A percentile compares a stretch with the other conserved stretches of the same genome.
Evolutionary conservation across 1,140 invertebrate genomes (phyloP).

Genomic region (Metopolophium dirhodum): DNA sequence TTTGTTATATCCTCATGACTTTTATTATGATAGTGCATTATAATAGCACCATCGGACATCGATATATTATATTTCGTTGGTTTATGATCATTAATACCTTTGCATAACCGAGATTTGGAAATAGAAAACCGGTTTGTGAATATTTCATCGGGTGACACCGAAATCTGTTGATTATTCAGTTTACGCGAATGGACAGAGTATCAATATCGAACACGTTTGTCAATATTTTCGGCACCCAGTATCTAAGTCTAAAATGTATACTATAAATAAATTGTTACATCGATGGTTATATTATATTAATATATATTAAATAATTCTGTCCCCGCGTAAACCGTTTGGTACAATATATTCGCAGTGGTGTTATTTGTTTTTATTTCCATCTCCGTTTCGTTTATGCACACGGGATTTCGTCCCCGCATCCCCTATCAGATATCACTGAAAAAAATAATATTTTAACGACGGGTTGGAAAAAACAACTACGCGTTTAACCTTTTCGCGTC

Average conservation of each 20-base stretch:
- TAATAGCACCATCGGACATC: background rate
- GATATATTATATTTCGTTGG: background rate
- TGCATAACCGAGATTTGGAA: background rate
- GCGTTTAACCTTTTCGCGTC: background rate
- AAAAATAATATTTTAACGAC: slow-evolving; percentile 33
- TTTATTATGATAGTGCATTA: background rate
- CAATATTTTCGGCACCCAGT: background rate
- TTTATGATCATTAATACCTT: background rate
- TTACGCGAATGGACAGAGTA: background rate
- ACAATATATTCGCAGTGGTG: background rate
- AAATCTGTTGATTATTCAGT: background rate
- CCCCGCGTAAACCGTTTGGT: no score
- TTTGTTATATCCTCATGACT: no score
- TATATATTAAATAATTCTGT: no score
- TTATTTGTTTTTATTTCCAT: background rate
- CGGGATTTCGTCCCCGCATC: background rate
- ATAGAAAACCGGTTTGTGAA: background rate
- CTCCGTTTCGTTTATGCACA: background rate
- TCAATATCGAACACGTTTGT: background rate
- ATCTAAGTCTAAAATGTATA: background rate
- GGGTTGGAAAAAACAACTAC: background rate
- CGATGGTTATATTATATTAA: background rate
- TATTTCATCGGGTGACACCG: background rate
- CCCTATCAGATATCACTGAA: background rate
- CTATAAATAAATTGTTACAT: background rate